Conservation (phyloP, 2,797 vertebrate genomes). For the Gadopsis bispinosus region DNA sequence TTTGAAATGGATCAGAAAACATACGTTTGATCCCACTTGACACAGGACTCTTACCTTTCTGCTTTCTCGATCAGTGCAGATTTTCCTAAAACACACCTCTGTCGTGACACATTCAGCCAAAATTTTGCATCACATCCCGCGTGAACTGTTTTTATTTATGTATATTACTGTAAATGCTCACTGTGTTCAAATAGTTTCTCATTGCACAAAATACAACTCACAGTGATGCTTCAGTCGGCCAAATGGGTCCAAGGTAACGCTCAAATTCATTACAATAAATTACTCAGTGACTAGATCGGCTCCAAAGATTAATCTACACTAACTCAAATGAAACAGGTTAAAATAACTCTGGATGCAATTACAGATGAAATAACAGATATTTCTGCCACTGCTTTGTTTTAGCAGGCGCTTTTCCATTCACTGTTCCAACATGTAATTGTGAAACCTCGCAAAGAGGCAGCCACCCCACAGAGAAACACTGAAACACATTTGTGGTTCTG, state of each 20-base stretch:
- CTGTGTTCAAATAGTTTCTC: not conserved
- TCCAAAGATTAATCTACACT: constrained; percentile 39
- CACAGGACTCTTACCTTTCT: not conserved
- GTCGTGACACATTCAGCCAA: not conserved
- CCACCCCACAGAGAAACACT: constrained; percentile 37
- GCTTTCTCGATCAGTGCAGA: not conserved
- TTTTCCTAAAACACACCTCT: not conserved
- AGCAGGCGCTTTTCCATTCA: constrained; percentile 51
- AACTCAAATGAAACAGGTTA: constrained; percentile 30
- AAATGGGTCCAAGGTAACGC: constrained; percentile 10
- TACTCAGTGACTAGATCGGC: constrained; percentile 26
- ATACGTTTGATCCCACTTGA: not conserved
- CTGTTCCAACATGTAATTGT: constrained; percentile 54
- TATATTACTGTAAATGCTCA: not conserved
- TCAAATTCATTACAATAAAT: constrained; percentile 30
- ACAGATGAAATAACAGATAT: constrained; percentile 44
- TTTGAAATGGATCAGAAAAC: not conserved
- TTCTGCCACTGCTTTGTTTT: constrained; percentile 39
- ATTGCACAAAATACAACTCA: not conserved
- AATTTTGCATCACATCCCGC: not conserved
- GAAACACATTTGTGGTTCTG: constrained; percentile 24
- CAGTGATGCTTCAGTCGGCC: constrained; percentile 5
- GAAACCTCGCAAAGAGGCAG: constrained; percentile 33
- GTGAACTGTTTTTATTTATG: not conserved
- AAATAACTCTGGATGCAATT: constrained; percentile 42